phyloP scores from a whole-genome alignment of 2,888 invertebrate genomes.

The Aspidiotus destructor region DNA sequence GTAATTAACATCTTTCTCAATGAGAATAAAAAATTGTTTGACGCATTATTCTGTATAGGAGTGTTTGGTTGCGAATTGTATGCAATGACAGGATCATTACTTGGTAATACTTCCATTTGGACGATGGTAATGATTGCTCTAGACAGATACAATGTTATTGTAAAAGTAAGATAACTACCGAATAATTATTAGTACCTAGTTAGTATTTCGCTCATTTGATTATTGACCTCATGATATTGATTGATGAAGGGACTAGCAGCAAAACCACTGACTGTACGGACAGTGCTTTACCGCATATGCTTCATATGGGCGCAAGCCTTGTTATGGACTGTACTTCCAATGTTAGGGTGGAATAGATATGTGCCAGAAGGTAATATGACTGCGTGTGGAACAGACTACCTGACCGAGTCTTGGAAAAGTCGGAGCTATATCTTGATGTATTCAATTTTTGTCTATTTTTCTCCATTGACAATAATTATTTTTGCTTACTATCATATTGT shows the following conservation, averaged over 20 bases:
- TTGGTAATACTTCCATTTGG: slow-evolving; percentile 86
- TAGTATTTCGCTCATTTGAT: background rate
- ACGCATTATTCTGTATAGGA: slow-evolving; percentile 44
- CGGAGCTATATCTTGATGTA: slow-evolving; percentile 63
- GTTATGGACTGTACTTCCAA: slow-evolving; percentile 70
- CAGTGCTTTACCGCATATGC: slow-evolving; percentile 65
- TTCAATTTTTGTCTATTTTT: slow-evolving; percentile 63
- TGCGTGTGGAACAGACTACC: slow-evolving; percentile 82
- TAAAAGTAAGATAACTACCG: slow-evolving; percentile 51
- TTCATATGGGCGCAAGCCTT: slow-evolving; percentile 68
- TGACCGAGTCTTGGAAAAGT: slow-evolving; percentile 63
- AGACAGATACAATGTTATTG: slow-evolving; percentile 85
- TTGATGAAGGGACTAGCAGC: slow-evolving; percentile 58
- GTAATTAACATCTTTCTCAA: too few relatives aligned
- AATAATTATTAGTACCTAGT: slow-evolving; percentile 8
- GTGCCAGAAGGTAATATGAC: slow-evolving; percentile 92
- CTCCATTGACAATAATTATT: slow-evolving; percentile 67
- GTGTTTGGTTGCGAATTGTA: slow-evolving; percentile 80
- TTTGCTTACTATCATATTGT: slow-evolving; percentile 84
- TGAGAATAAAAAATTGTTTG: background rate
- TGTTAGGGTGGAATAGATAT: slow-evolving; percentile 81
- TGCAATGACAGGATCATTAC: slow-evolving; percentile 75
- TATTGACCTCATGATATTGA: background rate
- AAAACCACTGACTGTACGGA: slow-evolving; percentile 70
- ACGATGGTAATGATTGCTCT: slow-evolving; percentile 85